Percentiles rank a stretch among this genome's conserved stretches.
Evolutionary conservation across 2,797 vertebrate genomes (phyloP).

Genomic region (Darevskia nairensis): DNA sequence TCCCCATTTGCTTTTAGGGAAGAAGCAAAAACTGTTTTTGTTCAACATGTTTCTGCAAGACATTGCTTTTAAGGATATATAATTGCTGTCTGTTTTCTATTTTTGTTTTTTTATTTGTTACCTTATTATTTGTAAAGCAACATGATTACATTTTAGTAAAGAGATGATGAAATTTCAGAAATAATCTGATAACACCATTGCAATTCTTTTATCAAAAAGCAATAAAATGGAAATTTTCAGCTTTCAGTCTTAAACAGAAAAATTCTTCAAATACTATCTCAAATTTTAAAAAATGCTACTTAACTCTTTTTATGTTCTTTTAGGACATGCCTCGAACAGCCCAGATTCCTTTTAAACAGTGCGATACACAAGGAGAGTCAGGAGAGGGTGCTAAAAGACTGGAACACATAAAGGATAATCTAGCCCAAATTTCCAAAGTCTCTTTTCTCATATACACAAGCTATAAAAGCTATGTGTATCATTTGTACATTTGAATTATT

Average conservation of each 20-base stretch:
- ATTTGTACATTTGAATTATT: background rate
- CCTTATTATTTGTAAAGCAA: background rate
- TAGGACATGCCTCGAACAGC: background rate
- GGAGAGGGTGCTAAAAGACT: constrained; percentile 27
- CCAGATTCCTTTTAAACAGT: background rate
- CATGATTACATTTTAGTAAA: background rate
- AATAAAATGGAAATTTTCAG: background rate
- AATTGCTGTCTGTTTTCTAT: background rate
- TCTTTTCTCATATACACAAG: background rate
- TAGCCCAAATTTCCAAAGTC: background rate
- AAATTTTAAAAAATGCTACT: background rate
- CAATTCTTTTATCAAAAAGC: background rate
- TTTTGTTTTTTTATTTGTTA: background rate
- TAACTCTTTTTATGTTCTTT: background rate
- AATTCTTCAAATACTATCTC: background rate
- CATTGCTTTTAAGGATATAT: background rate
- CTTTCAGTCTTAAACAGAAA: background rate
- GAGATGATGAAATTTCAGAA: background rate
- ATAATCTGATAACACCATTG: background rate
- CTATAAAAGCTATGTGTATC: no score
- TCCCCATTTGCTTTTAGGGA: background rate
- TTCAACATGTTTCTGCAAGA: background rate
- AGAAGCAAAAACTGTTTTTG: background rate
- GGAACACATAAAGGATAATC: background rate
- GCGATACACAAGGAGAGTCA: background rate